phyloP scores from a whole-genome alignment of 2,113 vertebrate species.

The Chloropsis hardwickii region DNA sequence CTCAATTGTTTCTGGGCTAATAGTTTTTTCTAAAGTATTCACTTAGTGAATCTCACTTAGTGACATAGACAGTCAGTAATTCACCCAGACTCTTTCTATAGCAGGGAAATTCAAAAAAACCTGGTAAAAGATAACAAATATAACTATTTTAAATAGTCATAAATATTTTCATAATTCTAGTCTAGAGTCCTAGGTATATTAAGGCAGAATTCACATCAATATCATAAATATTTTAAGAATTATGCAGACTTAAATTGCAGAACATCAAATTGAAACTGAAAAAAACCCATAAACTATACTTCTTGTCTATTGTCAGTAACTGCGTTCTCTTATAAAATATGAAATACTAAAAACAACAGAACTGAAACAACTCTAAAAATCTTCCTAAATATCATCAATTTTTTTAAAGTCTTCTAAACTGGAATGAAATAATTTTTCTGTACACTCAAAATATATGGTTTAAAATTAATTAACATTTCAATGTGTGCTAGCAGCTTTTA shows the following conservation, averaged over 20 bases:
- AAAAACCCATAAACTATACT: neutral
- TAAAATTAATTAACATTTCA: neutral
- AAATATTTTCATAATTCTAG: neutral
- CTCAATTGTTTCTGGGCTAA: neutral
- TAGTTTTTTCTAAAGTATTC: neutral
- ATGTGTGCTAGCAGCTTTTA: neutral
- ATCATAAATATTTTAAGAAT: neutral
- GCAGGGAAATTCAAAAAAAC: neutral
- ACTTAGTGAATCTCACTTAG: neutral
- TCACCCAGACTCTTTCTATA: neutral
- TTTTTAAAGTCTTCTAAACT: neutral
- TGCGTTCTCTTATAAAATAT: neutral
- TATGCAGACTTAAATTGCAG: neutral
- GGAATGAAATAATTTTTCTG: neutral
- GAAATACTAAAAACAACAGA: neutral
- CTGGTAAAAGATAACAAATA: neutral
- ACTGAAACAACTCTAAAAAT: neutral
- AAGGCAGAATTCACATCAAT: neutral
- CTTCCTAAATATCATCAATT: neutral
- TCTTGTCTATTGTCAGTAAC: neutral
- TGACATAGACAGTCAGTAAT: neutral
- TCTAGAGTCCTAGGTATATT: neutral
- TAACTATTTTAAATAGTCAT: neutral
- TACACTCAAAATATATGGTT: neutral
- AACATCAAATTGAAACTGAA: neutral